These are phyloP conservation scores for Oncopeltus fasciatus DNA, from an alignment of 1,140 invertebrate genomes.

Conservation along the genomic window DNA sequence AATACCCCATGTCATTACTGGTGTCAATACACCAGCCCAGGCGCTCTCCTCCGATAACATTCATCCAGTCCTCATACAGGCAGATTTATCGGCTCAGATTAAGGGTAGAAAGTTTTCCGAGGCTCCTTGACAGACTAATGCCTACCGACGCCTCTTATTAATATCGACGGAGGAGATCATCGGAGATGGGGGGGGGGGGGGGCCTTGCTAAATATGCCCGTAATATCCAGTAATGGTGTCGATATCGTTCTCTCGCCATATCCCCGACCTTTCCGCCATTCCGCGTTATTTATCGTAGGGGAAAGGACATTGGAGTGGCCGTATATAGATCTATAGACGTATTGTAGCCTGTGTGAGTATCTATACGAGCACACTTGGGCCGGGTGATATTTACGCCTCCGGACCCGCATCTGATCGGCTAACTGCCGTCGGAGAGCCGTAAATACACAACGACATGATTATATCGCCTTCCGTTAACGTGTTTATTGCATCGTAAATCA, in stretches of 20 bases:
- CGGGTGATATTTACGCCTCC: background rate
- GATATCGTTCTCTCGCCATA: background rate
- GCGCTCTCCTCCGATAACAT: background rate
- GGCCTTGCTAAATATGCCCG: no score
- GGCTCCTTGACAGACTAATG: background rate
- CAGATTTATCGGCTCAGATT: background rate
- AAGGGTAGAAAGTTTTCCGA: background rate
- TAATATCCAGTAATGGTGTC: background rate
- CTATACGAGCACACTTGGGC: background rate
- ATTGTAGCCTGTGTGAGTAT: no score
- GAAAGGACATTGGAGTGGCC: background rate
- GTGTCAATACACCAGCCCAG: background rate
- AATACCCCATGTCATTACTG: background rate
- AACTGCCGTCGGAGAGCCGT: background rate
- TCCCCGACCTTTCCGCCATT: background rate
- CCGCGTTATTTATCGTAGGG: background rate
- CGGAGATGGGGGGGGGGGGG: background rate
- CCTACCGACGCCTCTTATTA: background rate
- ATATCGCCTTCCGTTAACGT: background rate
- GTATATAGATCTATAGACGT: no score
- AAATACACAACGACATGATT: background rate
- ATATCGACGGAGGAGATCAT: background rate
- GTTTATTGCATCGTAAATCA: background rate
- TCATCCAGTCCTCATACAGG: background rate
- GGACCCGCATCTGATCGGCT: background rate